A percentile compares a stretch with the other conserved stretches of the same genome.
These are phyloP conservation scores for Caracal caracal DNA, from an alignment of 2,113 vertebrate species.

Conservation along the genomic window DNA sequence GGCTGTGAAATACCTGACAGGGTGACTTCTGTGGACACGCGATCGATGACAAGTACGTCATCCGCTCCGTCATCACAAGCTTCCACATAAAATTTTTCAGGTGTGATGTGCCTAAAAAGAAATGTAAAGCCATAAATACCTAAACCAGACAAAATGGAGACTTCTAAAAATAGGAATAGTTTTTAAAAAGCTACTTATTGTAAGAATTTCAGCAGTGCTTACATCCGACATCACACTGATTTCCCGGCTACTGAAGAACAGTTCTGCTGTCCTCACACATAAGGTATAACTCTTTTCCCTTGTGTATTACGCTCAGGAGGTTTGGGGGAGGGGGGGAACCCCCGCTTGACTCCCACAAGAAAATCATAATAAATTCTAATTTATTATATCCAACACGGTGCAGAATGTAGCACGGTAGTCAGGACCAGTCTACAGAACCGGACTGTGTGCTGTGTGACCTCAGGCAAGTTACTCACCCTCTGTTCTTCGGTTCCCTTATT, in stretches of 20 bases:
- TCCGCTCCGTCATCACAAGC: constrained; percentile 92
- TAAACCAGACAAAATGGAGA: neutral
- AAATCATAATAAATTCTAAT: neutral
- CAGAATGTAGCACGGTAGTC: fast-evolving
- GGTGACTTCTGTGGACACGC: constrained; percentile 95
- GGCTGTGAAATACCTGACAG: constrained; percentile 88
- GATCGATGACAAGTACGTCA: constrained; percentile 94
- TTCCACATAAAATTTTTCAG: constrained; percentile 96
- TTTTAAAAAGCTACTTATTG: neutral
- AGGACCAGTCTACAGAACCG: neutral
- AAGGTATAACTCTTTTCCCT: neutral
- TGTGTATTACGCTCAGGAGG: neutral
- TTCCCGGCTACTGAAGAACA: neutral
- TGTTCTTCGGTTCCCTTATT: neutral
- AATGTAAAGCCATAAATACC: constrained; percentile 7
- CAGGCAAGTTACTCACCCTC: neutral
- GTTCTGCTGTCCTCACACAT: fast-evolving
- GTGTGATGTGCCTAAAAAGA: constrained; percentile 90
- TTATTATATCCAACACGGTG: neutral
- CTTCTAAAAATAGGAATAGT: neutral
- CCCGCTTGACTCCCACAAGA: neutral
- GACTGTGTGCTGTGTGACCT: neutral
- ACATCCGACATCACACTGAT: neutral
- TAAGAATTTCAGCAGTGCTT: neutral
- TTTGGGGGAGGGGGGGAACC: too few species aligned